Evolutionary conservation across 2,888 invertebrate genomes (phyloP), one percentile per base, ranked within the genome.

Genomic region (Caradrina kadenii): DNA sequence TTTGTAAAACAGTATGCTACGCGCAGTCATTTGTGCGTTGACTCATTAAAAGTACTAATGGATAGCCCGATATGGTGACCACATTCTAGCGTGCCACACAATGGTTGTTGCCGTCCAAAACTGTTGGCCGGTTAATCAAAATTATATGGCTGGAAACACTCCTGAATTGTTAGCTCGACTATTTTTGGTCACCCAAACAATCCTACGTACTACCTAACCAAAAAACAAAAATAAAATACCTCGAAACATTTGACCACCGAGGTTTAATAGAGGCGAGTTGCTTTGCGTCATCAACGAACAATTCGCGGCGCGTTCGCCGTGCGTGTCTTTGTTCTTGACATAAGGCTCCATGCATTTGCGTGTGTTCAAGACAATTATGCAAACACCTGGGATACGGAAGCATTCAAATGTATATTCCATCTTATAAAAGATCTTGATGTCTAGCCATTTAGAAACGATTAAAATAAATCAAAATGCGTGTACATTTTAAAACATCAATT

Each of bases 321-420:
- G 80, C 76, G 68, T 76, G 69, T 71, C 81, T 84, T 83, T 83
- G 85, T 83, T 80, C 73, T 60, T 69, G 73, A 74, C 83, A 80
- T 75, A 76, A 75, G 48, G 73, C 59, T 63, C 60, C 55, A 66
- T 55, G 66, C 62, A 60, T 59, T 63, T 73, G 66, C 42, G 56
- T 73, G 52, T 63, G 49, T 67, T 55, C 31, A 61, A 63, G 39
- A 63, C 50, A 60, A 17, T 45, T 45, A 45, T 4, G 45, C 45
- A 45, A 26, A 62, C 72, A 79, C 64, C 73, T 82, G 68, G 68
- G 65, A 55, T 55, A 52, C 21, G 19, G n/a, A 21, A 21, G 17
- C 55, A 53, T 67, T 49, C 54, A 42, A 52, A 58, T 45, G 17
- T 49, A 10, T 52, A 31, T 55, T 63, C 19, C 8, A 21, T 22